phyloP scores from a whole-genome alignment of 64 coral and sea anemone genomes.

The Pachyseris speciosa region DNA sequence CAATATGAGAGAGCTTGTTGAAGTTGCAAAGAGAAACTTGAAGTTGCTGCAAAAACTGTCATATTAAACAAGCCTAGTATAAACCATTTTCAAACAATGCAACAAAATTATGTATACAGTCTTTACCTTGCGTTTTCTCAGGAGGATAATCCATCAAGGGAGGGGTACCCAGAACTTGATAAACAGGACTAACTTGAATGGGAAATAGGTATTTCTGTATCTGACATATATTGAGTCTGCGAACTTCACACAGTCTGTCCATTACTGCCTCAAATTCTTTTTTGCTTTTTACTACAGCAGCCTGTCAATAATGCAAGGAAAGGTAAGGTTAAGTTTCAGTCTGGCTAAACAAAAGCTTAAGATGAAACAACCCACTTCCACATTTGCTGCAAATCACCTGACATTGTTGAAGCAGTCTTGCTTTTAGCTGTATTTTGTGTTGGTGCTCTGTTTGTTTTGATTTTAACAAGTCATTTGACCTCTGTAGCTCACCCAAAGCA shows the following conservation, averaged over 20 bases:
- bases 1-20: too few relatives aligned
- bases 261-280: conserved; percentile 40
- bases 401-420: not conserved
- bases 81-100: too few relatives aligned
- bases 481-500: not conserved
- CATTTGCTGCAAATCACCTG: not conserved
- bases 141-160: not conserved
- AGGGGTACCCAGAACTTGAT: conserved; percentile 78
- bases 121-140: not conserved
- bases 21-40: too few relatives aligned
- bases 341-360: not conserved
- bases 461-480: not conserved
- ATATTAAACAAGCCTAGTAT: too few relatives aligned
- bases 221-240: conserved; percentile 70
- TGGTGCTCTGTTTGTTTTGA: not conserved
- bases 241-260: conserved; percentile 63
- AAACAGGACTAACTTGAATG: conserved; percentile 73
- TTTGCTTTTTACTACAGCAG: conserved; percentile 51
- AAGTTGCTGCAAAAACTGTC: too few relatives aligned
- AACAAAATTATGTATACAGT: too few relatives aligned
- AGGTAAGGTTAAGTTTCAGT: too few relatives aligned
- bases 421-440: not conserved
- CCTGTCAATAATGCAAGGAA: not conserved
- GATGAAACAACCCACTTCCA: too few relatives aligned
- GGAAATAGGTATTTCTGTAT: conserved; percentile 92